These are phyloP conservation scores for Phalacrocorax brasilianus DNA, from an alignment of 2,113 vertebrate genomes.

Conservation along the genomic window DNA sequence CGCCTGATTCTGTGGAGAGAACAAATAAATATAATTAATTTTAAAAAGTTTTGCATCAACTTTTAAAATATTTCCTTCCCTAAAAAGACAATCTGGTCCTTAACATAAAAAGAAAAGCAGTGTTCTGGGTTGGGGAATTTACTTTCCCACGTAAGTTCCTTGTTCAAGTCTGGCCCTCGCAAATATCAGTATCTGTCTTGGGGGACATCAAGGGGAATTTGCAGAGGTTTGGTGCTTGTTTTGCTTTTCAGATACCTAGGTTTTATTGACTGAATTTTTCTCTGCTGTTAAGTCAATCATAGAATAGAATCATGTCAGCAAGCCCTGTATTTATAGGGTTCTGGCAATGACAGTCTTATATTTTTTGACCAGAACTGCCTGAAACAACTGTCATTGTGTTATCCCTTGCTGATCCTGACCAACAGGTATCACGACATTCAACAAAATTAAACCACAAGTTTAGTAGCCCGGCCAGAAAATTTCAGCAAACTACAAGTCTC, in stretches of 20 bases:
- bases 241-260: neutral
- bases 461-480: neutral
- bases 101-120: neutral
- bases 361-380: neutral
- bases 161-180: too few species aligned
- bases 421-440: neutral
- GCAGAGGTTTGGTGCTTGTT: neutral
- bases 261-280: neutral
- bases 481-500: rapidly evolving
- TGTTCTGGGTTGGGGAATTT: rapidly evolving
- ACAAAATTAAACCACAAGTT: neutral
- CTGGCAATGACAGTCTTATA: rapidly evolving
- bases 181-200: neutral
- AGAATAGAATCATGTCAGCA: too few species aligned
- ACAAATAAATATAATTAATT: neutral
- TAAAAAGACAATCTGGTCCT: neutral
- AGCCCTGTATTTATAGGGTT: neutral
- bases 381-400: neutral
- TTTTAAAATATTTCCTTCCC: neutral
- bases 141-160: rapidly evolving
- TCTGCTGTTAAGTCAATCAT: neutral
- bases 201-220: neutral
- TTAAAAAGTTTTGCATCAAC: rapidly evolving
- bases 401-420: neutral
- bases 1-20: constrained; percentile 87